Base-by-base conservation (phyloP, 2,888 invertebrate species). In the Drosophila engyochracea region DNA sequence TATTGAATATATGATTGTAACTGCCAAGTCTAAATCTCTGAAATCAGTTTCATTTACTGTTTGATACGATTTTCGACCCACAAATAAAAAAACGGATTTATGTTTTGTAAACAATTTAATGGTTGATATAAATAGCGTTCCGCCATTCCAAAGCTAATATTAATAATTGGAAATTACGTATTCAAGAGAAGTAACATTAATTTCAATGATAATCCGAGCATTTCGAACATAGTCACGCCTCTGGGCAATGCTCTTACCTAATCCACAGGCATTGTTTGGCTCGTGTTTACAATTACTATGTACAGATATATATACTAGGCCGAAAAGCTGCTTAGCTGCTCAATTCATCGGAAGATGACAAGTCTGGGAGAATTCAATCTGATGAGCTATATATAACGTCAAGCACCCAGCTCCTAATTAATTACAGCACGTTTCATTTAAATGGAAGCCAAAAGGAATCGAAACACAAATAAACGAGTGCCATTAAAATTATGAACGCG, bases 151-250 rank as follows among this genome's bases (percentile, higher is more conserved):
- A 66, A 41, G 51, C 64, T 35, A 68, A 74, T 59, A 61, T 28
- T 44, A 66, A 72, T 71, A 64, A 68, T 65, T 22, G 66, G 54
- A 51, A 51, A 72, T 80, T 83, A 67, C 51, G 25, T 44, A 80
- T 80, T 68, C 81, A 70, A 52, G 58, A 16, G 9, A 49, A 47
- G 70, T 76, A 82, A 74, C 82, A 82, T 76, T 22, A 19, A 70
- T 70, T 70, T 70, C 70, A 70, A 69, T 69, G 69, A 30, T 89
- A 86, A 89, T 84, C 82, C 49, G 14, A 62, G 55, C 81, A 84
- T 86, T 89, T 76, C 31, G 39, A 86, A 39, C 31, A 64, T 33
- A 58, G 76, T 84, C 86, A 86, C 85, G 89, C 39, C 39, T 58
- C 60, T 68, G 68, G 66, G 49, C 76, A 70, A 66, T 68, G 66